Percentiles rank a stretch among this genome's conserved stretches.
These are phyloP conservation scores for Heliothis subflexa DNA, from an alignment of 1,140 invertebrate species.

Conservation along the genomic window DNA sequence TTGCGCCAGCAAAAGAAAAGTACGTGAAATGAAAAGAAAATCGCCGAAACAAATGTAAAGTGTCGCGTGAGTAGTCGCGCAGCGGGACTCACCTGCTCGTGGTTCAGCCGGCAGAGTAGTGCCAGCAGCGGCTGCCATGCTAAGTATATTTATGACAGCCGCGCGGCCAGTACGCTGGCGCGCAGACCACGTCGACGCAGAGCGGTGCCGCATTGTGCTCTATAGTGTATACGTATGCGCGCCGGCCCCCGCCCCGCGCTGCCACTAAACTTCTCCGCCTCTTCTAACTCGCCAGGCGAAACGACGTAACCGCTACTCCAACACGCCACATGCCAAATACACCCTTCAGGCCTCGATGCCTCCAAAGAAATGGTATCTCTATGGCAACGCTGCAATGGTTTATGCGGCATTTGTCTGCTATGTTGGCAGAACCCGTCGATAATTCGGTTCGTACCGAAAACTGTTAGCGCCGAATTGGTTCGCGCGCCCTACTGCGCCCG, in stretches of 20 bases:
- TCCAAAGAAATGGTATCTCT: slow-evolving; percentile 53
- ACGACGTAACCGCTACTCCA: slow-evolving; percentile 60
- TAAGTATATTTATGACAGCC: slow-evolving; percentile 72
- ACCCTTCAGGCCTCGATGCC: slow-evolving; percentile 44
- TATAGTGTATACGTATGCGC: slow-evolving; percentile 66
- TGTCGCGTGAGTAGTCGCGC: slow-evolving; percentile 51
- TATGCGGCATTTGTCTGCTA: slow-evolving; percentile 49
- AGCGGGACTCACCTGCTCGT: slow-evolving; percentile 71
- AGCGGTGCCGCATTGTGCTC: slow-evolving; percentile 77
- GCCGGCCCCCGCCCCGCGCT: slow-evolving; percentile 54
- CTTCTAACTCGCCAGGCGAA: slow-evolving; percentile 48
- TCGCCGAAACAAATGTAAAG: slow-evolving; percentile 55
- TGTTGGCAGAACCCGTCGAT: slow-evolving; percentile 29
- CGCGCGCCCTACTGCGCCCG: not conserved
- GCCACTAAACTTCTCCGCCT: slow-evolving; percentile 43
- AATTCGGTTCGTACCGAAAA: slow-evolving; percentile 6
- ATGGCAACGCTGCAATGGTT: slow-evolving; percentile 56
- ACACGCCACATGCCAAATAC: slow-evolving; percentile 49
- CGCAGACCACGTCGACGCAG: slow-evolving; percentile 74
- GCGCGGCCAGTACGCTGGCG: slow-evolving; percentile 75
- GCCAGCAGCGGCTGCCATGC: slow-evolving; percentile 52
- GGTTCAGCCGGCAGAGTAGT: slow-evolving; percentile 61
- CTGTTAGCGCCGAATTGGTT: not conserved
- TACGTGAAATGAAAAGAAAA: slow-evolving; percentile 49
- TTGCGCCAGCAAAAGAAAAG: slow-evolving; percentile 60